These are phyloP conservation scores for Avahi laniger DNA, from an alignment of 2,797 vertebrate genomes.

Conservation along the genomic window DNA sequence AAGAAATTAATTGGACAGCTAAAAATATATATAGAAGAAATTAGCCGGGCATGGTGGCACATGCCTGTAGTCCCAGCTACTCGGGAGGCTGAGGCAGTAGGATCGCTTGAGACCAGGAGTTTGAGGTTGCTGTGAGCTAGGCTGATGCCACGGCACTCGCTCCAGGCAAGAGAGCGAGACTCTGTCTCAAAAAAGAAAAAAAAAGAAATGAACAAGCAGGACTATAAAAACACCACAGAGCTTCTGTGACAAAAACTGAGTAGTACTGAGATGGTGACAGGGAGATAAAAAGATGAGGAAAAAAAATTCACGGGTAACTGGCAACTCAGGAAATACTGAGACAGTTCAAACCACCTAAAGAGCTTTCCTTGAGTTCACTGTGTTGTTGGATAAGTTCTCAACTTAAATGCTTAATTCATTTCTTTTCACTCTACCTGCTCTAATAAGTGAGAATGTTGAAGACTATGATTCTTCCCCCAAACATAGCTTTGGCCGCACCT, in stretches of 20 bases:
- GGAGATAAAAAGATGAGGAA: background rate
- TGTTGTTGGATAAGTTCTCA: background rate
- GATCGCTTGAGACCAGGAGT: too few species aligned
- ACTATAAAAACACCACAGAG: background rate
- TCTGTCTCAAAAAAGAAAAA: too few species aligned
- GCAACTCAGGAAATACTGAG: background rate
- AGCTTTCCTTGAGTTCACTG: background rate
- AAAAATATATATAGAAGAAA: too few species aligned
- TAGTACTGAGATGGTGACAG: background rate
- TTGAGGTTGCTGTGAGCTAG: too few species aligned
- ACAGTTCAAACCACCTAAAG: background rate
- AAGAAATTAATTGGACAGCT: too few species aligned
- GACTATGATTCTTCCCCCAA: background rate
- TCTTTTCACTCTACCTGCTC: background rate
- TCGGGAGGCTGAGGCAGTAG: too few species aligned
- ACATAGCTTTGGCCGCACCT: background rate
- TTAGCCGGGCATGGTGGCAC: too few species aligned
- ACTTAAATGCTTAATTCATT: background rate
- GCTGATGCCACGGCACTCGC: too few species aligned
- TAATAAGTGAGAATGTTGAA: background rate
- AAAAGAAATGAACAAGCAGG: too few species aligned
- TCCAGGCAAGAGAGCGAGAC: too few species aligned
- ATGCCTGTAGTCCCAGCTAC: too few species aligned
- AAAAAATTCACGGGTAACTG: background rate
- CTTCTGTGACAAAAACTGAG: background rate